Evolutionary conservation across 2,113 vertebrate species (phyloP).

Genomic region (Euleptes europaea): DNA sequence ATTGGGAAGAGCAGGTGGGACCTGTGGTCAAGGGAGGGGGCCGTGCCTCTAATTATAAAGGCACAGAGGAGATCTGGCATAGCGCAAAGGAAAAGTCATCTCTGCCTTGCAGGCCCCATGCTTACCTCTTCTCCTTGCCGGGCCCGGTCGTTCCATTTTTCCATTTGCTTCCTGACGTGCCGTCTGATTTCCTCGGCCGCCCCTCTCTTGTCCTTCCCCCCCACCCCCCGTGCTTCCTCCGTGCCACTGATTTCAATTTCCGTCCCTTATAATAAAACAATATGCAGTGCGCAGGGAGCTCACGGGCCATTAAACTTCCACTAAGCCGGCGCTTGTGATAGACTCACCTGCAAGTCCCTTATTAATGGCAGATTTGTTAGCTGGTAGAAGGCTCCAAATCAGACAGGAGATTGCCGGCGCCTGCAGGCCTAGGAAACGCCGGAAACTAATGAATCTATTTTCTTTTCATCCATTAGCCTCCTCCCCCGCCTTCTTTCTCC

Average conservation of each 20-base stretch:
- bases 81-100: not conserved
- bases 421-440: conserved; percentile 10
- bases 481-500: not conserved
- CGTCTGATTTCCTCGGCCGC: not conserved
- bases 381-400: not conserved
- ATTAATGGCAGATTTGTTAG: conserved; percentile 39
- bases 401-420: conserved; percentile 4
- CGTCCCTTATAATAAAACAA: not conserved
- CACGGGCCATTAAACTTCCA: not conserved
- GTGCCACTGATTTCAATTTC: not conserved
- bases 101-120: not conserved
- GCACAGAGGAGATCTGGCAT: not conserved
- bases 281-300: not conserved
- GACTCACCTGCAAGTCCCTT: conserved; percentile 21
- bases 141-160: rapidly evolving
- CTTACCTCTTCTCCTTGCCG: rapidly evolving
- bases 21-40: not conserved
- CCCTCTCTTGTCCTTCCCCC: not conserved
- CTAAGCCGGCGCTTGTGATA: conserved; percentile 22
- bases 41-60: not conserved
- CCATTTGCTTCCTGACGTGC: not conserved
- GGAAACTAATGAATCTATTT: conserved; percentile 30
- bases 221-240: not conserved
- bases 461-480: not conserved
- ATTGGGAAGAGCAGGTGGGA: not conserved